Evolutionary conservation across 1,140 invertebrate genomes (phyloP).

Genomic region (Habropoda laboriosa): DNA sequence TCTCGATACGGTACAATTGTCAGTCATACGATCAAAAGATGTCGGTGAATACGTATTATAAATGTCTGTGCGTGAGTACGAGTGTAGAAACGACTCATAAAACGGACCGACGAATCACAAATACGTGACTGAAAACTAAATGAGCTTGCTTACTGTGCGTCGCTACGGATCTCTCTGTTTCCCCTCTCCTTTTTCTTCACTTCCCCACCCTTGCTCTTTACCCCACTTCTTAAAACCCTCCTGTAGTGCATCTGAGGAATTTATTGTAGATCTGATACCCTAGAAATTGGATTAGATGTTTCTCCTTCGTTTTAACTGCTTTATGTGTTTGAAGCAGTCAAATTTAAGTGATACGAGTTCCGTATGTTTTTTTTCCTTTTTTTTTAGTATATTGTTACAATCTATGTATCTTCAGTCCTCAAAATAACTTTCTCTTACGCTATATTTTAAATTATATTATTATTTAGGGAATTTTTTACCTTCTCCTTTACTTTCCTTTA

Average conservation of each 20-base stretch:
- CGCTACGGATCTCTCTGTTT: slow-evolving; percentile 21
- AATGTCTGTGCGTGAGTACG: slow-evolving; percentile 2
- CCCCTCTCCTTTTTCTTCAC: slow-evolving; percentile 12
- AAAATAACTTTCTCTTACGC: not conserved
- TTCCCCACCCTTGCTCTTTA: slow-evolving; percentile 35
- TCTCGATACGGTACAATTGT: not conserved
- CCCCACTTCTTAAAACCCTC: slow-evolving; percentile 41
- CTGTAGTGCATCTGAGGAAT: slow-evolving; percentile 27
- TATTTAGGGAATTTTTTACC: not conserved
- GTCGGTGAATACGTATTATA: not conserved
- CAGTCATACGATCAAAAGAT: not conserved
- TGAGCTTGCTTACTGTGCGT: slow-evolving; percentile 25
- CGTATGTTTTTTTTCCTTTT: not conserved
- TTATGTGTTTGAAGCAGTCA: not conserved
- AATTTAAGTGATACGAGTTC: not conserved
- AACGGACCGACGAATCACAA: slow-evolving; percentile 26
- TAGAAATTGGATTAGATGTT: not conserved
- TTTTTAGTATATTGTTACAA: too few relatives aligned
- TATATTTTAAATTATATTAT: not conserved
- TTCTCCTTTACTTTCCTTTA: not conserved
- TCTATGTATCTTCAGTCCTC: not conserved
- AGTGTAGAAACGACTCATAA: slow-evolving; percentile 4
- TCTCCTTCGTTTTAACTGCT: not conserved
- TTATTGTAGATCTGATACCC: not conserved
- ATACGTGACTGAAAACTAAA: slow-evolving; percentile 55